Evolutionary conservation across 2,888 invertebrate species (phyloP).

Genomic region (Drosophila kambysellisi): DNA sequence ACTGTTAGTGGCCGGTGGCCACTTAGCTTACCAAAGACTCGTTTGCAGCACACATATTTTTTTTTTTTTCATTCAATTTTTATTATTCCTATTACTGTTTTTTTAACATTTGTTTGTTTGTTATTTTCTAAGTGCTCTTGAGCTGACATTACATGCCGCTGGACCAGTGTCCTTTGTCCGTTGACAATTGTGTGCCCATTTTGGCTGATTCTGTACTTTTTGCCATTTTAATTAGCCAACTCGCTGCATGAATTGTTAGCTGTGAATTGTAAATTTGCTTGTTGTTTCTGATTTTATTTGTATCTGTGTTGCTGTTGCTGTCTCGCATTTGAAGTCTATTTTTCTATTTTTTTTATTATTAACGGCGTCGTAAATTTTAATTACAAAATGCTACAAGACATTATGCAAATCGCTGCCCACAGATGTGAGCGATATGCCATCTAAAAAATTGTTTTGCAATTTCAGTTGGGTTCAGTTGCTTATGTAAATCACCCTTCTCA

Average conservation of each 20-base stretch:
- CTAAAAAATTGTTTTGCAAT: slow-evolving; percentile 35
- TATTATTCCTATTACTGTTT: slow-evolving; percentile 18
- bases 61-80: neutral
- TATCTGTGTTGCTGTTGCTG: slow-evolving; percentile 5
- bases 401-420: slow-evolving; percentile 61
- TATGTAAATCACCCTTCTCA: slow-evolving; percentile 46
- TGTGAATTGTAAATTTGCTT: slow-evolving; percentile 44
- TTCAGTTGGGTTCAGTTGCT: slow-evolving; percentile 8
- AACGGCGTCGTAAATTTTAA: slow-evolving; percentile 73
- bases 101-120: slow-evolving; percentile 10
- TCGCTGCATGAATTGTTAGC: slow-evolving; percentile 55
- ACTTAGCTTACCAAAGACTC: slow-evolving; percentile 58
- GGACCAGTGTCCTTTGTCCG: slow-evolving; percentile 68
- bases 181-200: slow-evolving; percentile 71
- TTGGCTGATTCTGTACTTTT: slow-evolving; percentile 38
- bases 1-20: slow-evolving; percentile 57
- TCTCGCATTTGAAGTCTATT: slow-evolving; percentile 25
- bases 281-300: neutral
- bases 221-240: slow-evolving; percentile 67
- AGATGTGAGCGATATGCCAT: slow-evolving; percentile 29
- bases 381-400: slow-evolving; percentile 76
- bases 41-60: slow-evolving; percentile 22
- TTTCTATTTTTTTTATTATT: slow-evolving; percentile 28
- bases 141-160: slow-evolving; percentile 62
- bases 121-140: slow-evolving; percentile 53